phyloP scores from a whole-genome alignment of 2,888 invertebrate species.

The Molanna angustata region DNA sequence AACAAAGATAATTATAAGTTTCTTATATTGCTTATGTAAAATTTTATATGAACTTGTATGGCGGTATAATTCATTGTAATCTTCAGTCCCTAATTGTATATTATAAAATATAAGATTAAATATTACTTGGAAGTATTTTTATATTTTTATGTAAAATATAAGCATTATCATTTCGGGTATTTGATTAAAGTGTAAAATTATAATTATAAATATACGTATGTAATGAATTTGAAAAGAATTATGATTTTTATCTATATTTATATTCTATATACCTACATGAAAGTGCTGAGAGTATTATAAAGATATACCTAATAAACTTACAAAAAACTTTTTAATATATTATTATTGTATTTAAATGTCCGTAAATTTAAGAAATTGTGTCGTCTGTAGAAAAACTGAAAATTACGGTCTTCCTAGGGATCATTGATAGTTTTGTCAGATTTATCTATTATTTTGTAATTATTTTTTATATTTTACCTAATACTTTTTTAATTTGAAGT shows the following conservation, averaged over 20 bases:
- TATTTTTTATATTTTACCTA: no score
- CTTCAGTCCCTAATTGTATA: conserved; percentile 16
- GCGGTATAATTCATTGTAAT: conserved; percentile 9
- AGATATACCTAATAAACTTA: conserved; percentile 19
- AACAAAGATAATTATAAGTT: conserved; percentile 17
- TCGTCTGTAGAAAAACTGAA: conserved; percentile 26
- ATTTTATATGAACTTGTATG: conserved; percentile 7
- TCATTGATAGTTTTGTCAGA: not conserved
- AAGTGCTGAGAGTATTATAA: conserved; percentile 10
- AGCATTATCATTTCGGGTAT: no score
- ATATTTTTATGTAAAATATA: conserved; percentile 33
- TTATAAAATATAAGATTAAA: conserved; percentile 15
- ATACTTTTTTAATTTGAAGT: no score
- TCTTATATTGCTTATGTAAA: conserved; percentile 23
- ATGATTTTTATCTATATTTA: conserved; percentile 5
- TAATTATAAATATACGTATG: conserved; percentile 7
- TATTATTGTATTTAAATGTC: not conserved
- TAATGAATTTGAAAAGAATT: conserved; percentile 10
- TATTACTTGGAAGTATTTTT: conserved; percentile 31
- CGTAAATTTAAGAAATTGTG: conserved; percentile 15
- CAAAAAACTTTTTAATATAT: no score
- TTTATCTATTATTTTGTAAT: not conserved
- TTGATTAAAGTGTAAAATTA: conserved; percentile 7
- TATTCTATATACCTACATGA: conserved; percentile 8
- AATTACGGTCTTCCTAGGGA: conserved; percentile 29